Conservation (phyloP, 2,888 invertebrate genomes). For the Sarcophaga variegata region DNA sequence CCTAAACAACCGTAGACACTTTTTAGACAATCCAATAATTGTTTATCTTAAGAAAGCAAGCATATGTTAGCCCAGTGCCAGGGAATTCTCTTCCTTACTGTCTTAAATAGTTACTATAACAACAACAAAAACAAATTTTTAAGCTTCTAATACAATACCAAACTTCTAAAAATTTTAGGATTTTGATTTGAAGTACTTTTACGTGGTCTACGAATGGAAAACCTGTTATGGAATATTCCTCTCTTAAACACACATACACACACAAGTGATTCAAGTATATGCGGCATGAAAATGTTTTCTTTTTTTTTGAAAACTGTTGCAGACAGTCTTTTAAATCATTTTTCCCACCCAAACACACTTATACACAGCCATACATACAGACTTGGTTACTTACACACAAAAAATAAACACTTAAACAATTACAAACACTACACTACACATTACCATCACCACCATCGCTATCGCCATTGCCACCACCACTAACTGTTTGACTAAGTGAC, state of each 20-base stretch:
- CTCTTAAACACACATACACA: background rate
- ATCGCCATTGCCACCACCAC: background rate
- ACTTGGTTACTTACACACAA: background rate
- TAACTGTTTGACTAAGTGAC: background rate
- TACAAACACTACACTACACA: background rate
- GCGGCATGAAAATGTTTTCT: background rate
- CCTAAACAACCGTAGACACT: no score
- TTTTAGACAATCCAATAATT: no score
- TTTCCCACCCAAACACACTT: background rate
- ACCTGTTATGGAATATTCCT: background rate
- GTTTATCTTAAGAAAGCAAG: no score
- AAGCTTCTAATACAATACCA: background rate
- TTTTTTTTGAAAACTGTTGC: background rate
- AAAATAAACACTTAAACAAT: background rate
- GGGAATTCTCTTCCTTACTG: background rate
- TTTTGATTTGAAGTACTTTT: conserved; percentile 55
- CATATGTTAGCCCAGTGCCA: no score
- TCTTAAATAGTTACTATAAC: background rate
- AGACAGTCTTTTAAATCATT: background rate
- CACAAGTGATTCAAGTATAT: background rate
- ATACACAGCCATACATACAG: background rate
- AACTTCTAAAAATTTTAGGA: conserved; percentile 21
- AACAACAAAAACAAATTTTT: background rate
- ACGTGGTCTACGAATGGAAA: conserved; percentile 46
- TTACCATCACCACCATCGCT: background rate